phyloP scores from a whole-genome alignment of 53 echinoderm and acorn worm genomes.

The Mesocentrotus franciscanus region DNA sequence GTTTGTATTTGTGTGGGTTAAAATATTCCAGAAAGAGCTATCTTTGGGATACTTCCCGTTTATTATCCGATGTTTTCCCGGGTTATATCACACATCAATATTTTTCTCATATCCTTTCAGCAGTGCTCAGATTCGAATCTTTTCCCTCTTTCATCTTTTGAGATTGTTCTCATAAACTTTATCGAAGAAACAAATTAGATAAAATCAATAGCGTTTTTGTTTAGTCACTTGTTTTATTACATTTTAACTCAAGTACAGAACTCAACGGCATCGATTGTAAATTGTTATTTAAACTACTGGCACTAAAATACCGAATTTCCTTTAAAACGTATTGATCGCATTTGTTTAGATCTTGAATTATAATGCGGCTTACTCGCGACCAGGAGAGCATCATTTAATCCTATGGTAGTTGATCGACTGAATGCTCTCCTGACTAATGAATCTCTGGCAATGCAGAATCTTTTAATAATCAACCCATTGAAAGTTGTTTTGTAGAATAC shows the following conservation, averaged over 20 bases:
- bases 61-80: no score
- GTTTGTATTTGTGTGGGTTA: no score
- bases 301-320: neutral
- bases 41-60: no score
- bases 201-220: no score
- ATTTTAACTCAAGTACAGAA: neutral
- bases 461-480: neutral
- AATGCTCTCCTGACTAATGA: constrained; percentile 30
- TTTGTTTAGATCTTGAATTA: neutral
- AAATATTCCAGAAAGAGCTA: no score
- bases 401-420: neutral
- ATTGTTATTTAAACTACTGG: neutral
- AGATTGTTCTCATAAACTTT: no score
- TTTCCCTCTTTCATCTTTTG: no score
- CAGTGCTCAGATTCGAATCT: no score
- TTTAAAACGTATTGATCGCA: neutral
- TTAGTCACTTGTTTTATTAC: neutral
- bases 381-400: neutral
- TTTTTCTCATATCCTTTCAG: no score
- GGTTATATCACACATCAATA: no score
- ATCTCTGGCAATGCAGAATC: constrained; percentile 28
- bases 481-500: neutral
- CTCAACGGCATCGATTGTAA: neutral
- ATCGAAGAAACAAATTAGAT: no score
- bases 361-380: neutral